These are phyloP conservation scores for Puma concolor DNA, from an alignment of 2,113 vertebrate species.

Conservation along the genomic window DNA sequence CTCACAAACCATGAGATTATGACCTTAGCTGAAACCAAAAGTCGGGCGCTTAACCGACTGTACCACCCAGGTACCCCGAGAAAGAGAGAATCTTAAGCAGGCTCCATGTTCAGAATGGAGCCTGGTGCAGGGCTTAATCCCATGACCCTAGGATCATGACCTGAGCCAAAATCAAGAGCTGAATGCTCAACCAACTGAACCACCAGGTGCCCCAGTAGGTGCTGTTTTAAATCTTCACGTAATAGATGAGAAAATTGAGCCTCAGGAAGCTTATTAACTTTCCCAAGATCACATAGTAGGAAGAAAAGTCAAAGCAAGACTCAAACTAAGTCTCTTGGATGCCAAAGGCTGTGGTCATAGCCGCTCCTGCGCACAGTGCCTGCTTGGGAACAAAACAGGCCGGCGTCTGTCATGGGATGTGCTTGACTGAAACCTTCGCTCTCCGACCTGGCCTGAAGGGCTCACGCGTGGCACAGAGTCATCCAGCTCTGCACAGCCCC, in stretches of 20 bases:
- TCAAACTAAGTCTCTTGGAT: neutral
- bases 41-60: too few relatives aligned
- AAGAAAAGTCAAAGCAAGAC: neutral
- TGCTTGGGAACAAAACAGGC: neutral
- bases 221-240: neutral
- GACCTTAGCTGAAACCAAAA: too few relatives aligned
- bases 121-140: too few relatives aligned
- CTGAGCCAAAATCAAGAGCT: too few relatives aligned
- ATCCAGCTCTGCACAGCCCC: neutral
- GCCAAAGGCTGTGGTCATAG: neutral
- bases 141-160: too few relatives aligned
- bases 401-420: neutral
- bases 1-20: too few relatives aligned
- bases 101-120: too few relatives aligned
- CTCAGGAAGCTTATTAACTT: neutral
- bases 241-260: neutral
- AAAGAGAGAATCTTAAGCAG: too few relatives aligned
- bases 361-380: neutral
- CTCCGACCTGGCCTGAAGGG: neutral
- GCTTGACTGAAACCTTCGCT: neutral
- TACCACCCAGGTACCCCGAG: too few relatives aligned
- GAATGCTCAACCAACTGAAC: too few relatives aligned
- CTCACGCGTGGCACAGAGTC: neutral
- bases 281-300: neutral
- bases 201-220: neutral